A percentile compares a stretch with the other conserved stretches of the same genome.
phyloP scores from a whole-genome alignment of 2,797 vertebrate species.

The Lutjanus campechanus region DNA sequence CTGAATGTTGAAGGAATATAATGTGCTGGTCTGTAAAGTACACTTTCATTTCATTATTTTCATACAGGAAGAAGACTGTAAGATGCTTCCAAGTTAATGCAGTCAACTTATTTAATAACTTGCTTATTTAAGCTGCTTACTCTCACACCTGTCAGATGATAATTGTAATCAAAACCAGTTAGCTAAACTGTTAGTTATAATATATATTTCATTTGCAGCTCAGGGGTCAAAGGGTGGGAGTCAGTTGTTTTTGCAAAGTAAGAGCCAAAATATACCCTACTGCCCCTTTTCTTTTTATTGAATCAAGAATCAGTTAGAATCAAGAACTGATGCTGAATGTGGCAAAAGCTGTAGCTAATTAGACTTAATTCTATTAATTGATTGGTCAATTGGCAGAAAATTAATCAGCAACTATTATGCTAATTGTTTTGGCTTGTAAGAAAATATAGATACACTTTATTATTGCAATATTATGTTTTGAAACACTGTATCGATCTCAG shows the following conservation, averaged over 20 bases:
- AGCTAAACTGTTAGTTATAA: background rate
- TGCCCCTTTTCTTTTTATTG: background rate
- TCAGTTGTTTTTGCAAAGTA: background rate
- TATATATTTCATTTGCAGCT: background rate
- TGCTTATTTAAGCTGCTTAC: background rate
- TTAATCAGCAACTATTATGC: too few relatives aligned
- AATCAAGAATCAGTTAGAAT: background rate
- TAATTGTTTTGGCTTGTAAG: too few relatives aligned
- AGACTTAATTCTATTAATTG: too few relatives aligned
- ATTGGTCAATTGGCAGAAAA: too few relatives aligned
- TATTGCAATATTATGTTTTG: too few relatives aligned
- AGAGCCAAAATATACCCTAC: background rate
- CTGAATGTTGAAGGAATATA: background rate
- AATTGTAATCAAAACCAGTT: background rate
- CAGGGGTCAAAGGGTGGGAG: background rate
- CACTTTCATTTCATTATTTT: background rate
- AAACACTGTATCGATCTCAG: too few relatives aligned
- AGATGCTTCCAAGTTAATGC: background rate
- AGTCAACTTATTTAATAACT: background rate
- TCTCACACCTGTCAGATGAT: background rate
- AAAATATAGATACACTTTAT: too few relatives aligned
- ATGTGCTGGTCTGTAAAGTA: background rate
- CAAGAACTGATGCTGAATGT: background rate
- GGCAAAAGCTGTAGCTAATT: background rate
- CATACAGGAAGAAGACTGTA: background rate